phyloP scores from a whole-genome alignment of 2,113 vertebrate species.

The Pithys albifrons region DNA sequence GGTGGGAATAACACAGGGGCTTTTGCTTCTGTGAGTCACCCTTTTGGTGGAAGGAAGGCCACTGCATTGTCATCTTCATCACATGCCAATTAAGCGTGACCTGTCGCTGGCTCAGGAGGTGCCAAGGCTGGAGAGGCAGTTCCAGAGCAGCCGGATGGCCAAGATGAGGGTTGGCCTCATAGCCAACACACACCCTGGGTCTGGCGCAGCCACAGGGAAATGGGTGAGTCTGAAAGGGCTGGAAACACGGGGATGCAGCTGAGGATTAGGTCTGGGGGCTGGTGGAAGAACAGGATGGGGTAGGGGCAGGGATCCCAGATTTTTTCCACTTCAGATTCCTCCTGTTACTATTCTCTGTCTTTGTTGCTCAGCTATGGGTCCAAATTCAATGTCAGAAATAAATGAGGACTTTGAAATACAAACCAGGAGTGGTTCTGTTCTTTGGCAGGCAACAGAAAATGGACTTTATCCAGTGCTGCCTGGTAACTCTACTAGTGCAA shows the following conservation, averaged over 20 bases:
- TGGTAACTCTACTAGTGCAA: background rate
- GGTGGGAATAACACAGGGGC: background rate
- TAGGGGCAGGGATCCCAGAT: background rate
- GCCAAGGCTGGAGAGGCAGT: background rate
- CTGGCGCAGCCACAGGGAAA: background rate
- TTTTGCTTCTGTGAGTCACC: background rate
- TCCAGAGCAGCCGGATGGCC: background rate
- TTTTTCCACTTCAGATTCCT: conserved; percentile 43
- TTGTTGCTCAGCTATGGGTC: conserved; percentile 64
- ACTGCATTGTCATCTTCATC: fast-evolving
- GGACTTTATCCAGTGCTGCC: background rate
- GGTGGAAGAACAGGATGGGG: background rate
- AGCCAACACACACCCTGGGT: background rate
- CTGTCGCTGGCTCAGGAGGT: fast-evolving
- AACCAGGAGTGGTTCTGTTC: conserved; percentile 8
- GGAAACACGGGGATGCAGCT: background rate
- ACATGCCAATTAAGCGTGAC: background rate
- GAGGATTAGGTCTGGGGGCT: background rate
- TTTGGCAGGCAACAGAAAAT: background rate
- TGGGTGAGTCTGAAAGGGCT: background rate
- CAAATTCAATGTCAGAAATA: conserved; percentile 73
- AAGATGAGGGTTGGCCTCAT: background rate
- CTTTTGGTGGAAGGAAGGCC: background rate
- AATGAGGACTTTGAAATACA: conserved; percentile 75
- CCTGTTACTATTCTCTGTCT: conserved; percentile 47